phyloP scores from a whole-genome alignment of 2,113 vertebrate species.

The Anolis carolinensis region DNA sequence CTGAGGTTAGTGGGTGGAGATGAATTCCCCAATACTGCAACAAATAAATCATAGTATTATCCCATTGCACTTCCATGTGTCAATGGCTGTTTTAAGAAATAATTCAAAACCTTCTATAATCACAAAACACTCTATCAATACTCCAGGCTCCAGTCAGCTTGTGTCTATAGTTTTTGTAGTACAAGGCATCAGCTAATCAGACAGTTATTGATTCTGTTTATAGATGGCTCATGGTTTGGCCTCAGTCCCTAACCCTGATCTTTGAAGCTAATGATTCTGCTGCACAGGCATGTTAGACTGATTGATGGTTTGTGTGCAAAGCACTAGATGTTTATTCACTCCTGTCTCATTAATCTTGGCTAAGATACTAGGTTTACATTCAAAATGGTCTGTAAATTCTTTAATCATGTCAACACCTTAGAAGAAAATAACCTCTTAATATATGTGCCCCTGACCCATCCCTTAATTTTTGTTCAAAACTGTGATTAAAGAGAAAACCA shows the following conservation, averaged over 20 bases:
- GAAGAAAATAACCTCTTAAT: conserved; percentile 22
- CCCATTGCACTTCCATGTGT: background rate
- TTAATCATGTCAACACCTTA: conserved; percentile 11
- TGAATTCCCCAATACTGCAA: background rate
- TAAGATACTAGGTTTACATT: conserved; percentile 61
- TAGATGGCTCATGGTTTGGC: conserved; percentile 38
- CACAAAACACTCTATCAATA: background rate
- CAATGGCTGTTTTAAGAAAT: background rate
- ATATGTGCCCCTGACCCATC: conserved; percentile 37
- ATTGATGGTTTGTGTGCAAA: conserved; percentile 40
- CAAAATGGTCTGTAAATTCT: conserved; percentile 53
- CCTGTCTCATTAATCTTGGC: conserved; percentile 58
- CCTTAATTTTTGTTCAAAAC: background rate
- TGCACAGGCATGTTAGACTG: conserved; percentile 13
- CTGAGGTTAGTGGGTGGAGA: background rate
- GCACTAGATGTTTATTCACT: conserved; percentile 34
- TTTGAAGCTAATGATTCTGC: conserved; percentile 33
- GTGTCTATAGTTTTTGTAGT: conserved; percentile 12
- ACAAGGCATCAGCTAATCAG: conserved; percentile 34
- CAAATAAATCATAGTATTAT: background rate
- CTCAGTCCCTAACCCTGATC: conserved; percentile 36
- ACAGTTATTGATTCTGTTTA: conserved; percentile 57
- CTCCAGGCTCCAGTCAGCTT: background rate
- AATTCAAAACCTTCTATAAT: background rate
- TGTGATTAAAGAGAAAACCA: conserved; percentile 54